Evolutionary conservation across 2,888 invertebrate genomes (phyloP).

Genomic region (Busseola fusca): DNA sequence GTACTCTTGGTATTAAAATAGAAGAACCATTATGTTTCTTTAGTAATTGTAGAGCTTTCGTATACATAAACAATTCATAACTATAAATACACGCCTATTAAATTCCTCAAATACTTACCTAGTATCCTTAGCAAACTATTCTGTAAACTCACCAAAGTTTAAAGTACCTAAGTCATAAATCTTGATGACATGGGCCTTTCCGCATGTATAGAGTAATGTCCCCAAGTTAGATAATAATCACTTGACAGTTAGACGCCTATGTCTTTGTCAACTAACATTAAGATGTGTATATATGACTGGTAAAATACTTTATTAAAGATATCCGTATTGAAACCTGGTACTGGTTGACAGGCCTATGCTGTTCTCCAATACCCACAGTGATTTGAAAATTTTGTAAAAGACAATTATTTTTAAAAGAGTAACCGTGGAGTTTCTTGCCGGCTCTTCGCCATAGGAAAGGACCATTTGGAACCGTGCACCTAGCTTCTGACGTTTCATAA

Average conservation of each 20-base stretch:
- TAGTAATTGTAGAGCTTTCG: not conserved
- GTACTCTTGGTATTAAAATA: not conserved
- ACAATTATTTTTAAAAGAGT: too few species aligned
- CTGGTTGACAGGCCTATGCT: too few species aligned
- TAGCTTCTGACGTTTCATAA: too few species aligned
- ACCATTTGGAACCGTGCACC: too few species aligned
- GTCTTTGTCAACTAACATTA: slow-evolving; percentile 38
- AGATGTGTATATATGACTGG: slow-evolving; percentile 7
- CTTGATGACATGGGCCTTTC: slow-evolving; percentile 57
- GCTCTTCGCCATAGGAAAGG: too few species aligned
- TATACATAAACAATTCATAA: not conserved
- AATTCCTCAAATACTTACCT: slow-evolving; percentile 34
- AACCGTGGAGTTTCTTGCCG: too few species aligned
- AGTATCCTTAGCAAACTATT: slow-evolving; percentile 48
- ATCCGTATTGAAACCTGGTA: too few species aligned
- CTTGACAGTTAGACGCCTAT: slow-evolving; percentile 32
- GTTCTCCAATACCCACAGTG: too few species aligned
- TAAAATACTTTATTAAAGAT: not conserved
- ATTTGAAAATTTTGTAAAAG: too few species aligned
- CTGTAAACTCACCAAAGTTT: slow-evolving; percentile 50
- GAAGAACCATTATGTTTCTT: not conserved
- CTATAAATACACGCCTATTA: slow-evolving; percentile 10
- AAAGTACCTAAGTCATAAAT: slow-evolving; percentile 58
- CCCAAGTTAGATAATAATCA: slow-evolving; percentile 57
- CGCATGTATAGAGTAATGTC: slow-evolving; percentile 36